These are phyloP conservation scores for Tetramorium simillimum DNA, from an alignment of 1,140 invertebrate species.

Conservation along the genomic window DNA sequence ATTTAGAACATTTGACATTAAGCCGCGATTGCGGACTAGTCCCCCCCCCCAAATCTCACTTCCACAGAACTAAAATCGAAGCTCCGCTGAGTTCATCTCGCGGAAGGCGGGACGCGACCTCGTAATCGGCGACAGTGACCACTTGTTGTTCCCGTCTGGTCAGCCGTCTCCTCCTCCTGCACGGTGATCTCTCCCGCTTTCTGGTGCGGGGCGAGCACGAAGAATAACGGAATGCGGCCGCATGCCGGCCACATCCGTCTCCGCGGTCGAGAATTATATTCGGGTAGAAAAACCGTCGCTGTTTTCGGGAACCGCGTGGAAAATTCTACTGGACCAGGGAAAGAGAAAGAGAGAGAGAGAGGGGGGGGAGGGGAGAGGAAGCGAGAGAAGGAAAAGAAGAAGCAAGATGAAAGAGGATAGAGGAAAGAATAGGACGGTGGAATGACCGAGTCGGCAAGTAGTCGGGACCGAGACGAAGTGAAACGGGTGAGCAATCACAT, in stretches of 20 bases:
- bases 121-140: conserved; percentile 52
- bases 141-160: conserved; percentile 62
- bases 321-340: conserved; percentile 50
- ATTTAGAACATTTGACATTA: conserved; percentile 37
- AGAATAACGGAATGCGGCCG: conserved; percentile 53
- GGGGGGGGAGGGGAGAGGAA: background rate
- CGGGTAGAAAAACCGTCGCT: conserved; percentile 41
- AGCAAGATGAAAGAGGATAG: background rate
- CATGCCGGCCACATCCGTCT: conserved; percentile 57
- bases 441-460: conserved; percentile 67
- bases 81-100: conserved; percentile 36
- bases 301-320: conserved; percentile 27
- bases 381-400: background rate
- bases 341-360: background rate
- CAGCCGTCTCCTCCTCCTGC: conserved; percentile 48
- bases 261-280: conserved; percentile 54
- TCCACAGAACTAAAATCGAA: conserved; percentile 28
- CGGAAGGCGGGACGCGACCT: conserved; percentile 48
- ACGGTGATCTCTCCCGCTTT: conserved; percentile 55
- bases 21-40: conserved; percentile 3
- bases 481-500: conserved; percentile 81
- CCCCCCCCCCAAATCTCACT: background rate
- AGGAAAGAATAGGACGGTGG: conserved; percentile 64
- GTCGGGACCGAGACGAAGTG: conserved; percentile 72
- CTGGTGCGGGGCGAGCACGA: conserved; percentile 30